These are phyloP conservation scores for Bombus sibiricus DNA, from an alignment of 1,140 invertebrate genomes.

Conservation along the genomic window DNA sequence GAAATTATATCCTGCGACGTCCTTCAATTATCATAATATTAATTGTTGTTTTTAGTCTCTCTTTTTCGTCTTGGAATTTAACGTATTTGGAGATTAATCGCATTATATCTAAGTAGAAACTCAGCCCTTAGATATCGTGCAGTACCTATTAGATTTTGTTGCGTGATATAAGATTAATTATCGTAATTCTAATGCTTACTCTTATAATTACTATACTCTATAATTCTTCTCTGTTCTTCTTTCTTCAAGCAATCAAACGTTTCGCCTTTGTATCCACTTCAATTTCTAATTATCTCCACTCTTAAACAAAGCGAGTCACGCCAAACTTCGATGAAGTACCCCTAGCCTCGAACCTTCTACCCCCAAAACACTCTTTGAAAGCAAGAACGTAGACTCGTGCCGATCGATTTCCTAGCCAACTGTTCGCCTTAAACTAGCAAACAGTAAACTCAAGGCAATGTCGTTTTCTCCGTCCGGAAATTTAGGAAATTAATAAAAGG, in stretches of 20 bases:
- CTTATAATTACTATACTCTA: neutral
- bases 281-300: neutral
- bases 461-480: neutral
- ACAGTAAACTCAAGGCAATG: neutral
- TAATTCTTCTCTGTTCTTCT: neutral
- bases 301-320: neutral
- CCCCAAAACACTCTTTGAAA: neutral
- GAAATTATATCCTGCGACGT: neutral
- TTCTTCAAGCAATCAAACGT: neutral
- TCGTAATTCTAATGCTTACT: neutral
- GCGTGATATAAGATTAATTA: neutral
- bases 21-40: neutral
- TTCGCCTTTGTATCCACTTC: neutral
- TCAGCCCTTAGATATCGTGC: neutral
- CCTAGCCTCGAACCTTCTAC: neutral
- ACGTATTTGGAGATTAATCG: neutral
- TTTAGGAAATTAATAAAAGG: conserved; percentile 28
- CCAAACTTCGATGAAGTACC: neutral
- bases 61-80: neutral
- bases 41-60: neutral
- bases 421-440: conserved; percentile 3
- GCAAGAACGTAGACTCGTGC: neutral
- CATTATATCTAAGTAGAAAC: neutral
- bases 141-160: neutral
- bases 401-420: neutral